phyloP scores from a whole-genome alignment of 2,113 vertebrate genomes.

The Phaetusa simplex region DNA sequence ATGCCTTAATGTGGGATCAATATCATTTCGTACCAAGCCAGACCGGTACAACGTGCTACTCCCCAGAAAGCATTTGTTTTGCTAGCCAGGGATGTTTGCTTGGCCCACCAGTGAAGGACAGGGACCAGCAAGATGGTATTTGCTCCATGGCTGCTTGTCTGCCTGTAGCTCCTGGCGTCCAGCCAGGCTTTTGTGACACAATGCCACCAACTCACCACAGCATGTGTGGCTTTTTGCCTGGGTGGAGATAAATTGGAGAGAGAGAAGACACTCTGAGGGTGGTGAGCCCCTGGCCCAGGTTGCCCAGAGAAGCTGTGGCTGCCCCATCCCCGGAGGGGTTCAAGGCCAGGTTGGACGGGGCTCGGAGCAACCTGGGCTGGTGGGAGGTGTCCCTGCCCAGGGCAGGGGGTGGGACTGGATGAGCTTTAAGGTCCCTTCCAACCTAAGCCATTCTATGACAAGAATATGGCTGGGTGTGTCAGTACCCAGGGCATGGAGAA shows the following conservation, averaged over 20 bases:
- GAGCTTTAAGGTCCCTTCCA: too few relatives aligned
- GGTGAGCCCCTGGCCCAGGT: too few relatives aligned
- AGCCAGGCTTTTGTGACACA: background rate
- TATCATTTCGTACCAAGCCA: conserved; percentile 12
- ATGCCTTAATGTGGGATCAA: background rate
- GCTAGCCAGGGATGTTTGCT: background rate
- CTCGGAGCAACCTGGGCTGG: too few relatives aligned
- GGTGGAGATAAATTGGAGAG: background rate
- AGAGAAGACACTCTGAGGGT: too few relatives aligned
- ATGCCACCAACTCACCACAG: background rate
- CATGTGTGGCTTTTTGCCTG: background rate
- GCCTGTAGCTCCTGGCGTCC: accelerated
- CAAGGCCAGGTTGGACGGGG: too few relatives aligned
- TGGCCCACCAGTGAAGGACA: background rate
- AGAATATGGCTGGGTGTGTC: background rate
- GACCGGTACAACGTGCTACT: background rate
- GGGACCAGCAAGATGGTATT: background rate
- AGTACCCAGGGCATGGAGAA: accelerated
- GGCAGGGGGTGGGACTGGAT: too few relatives aligned
- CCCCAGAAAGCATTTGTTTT: background rate
- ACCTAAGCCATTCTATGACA: too few relatives aligned
- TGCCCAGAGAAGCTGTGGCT: too few relatives aligned
- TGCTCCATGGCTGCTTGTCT: background rate
- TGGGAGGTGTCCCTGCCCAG: too few relatives aligned
- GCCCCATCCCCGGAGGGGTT: too few relatives aligned